These are phyloP conservation scores for Gephyroberyx darwinii DNA, from an alignment of 2,797 vertebrate species.

Conservation along the genomic window DNA sequence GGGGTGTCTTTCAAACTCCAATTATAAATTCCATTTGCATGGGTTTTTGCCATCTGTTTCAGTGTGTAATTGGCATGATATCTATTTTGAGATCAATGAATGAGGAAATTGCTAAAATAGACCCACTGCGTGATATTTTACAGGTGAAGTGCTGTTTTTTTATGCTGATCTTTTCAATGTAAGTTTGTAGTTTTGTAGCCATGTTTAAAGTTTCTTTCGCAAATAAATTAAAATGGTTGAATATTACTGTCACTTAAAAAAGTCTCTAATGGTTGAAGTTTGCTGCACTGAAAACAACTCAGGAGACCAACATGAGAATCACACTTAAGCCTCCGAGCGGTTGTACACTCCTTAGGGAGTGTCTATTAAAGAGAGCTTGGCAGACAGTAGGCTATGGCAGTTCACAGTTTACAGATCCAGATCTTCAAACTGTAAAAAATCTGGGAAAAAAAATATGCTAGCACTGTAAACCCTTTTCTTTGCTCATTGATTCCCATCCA, in stretches of 20 bases:
- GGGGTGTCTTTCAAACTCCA: neutral
- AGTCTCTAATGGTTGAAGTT: slow-evolving; percentile 25
- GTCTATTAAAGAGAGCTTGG: slow-evolving; percentile 60
- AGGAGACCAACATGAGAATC: slow-evolving; percentile 48
- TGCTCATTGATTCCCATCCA: slow-evolving; percentile 23
- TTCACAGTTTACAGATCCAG: slow-evolving; percentile 46
- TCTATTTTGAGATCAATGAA: neutral
- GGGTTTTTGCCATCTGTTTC: neutral
- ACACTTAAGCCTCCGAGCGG: slow-evolving; percentile 51
- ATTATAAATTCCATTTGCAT: neutral
- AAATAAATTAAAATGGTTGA: neutral
- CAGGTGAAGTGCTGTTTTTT: too few species aligned
- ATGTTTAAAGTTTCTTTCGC: neutral
- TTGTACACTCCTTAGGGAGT: slow-evolving; percentile 58
- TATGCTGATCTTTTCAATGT: too few species aligned
- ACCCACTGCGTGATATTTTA: too few species aligned
- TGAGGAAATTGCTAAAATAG: neutral
- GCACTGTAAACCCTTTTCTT: neutral
- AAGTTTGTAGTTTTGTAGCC: neutral
- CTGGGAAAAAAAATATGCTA: neutral
- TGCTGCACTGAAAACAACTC: slow-evolving; percentile 39
- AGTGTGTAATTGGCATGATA: neutral
- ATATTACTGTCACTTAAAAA: neutral
- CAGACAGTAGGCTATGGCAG: slow-evolving; percentile 57
- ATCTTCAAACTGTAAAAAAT: slow-evolving; percentile 33